Percentiles rank a stretch among this genome's conserved stretches.
phyloP scores from a whole-genome alignment of 2,113 vertebrate genomes.

The Callithrix jacchus region DNA sequence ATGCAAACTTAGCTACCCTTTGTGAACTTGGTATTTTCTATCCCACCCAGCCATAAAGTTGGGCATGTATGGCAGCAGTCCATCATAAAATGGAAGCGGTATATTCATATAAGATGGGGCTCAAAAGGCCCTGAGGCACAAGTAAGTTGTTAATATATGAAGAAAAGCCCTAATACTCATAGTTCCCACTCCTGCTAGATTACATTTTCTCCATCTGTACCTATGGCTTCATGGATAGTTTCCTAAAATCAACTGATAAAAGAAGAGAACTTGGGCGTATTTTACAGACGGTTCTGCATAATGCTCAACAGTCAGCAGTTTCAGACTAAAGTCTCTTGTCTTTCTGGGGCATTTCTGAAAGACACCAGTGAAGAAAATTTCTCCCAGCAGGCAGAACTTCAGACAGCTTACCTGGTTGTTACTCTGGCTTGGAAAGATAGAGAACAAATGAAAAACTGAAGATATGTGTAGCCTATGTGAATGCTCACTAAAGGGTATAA shows the following conservation, averaged over 20 bases:
- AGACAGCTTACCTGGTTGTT: neutral
- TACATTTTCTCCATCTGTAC: neutral
- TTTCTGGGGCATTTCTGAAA: neutral
- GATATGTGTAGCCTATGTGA: neutral
- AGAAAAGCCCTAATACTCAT: too few species aligned
- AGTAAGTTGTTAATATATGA: too few species aligned
- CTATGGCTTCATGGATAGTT: neutral
- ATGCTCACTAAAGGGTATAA: neutral
- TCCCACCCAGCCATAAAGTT: neutral
- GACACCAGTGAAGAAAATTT: neutral
- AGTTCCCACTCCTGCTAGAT: fast-evolving
- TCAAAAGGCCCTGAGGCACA: neutral
- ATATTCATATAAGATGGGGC: neutral
- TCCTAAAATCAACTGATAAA: neutral
- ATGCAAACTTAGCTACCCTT: neutral
- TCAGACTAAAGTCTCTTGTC: neutral
- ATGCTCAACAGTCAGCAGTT: neutral
- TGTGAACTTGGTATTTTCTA: neutral
- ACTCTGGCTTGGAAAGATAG: neutral
- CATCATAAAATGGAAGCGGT: neutral
- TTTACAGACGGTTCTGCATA: neutral
- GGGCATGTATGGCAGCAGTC: neutral
- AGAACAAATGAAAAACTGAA: neutral
- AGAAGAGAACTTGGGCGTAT: neutral
- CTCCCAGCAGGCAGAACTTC: neutral